phyloP scores from a whole-genome alignment of 2,888 invertebrate species.

The Xanthorhoe designata region DNA sequence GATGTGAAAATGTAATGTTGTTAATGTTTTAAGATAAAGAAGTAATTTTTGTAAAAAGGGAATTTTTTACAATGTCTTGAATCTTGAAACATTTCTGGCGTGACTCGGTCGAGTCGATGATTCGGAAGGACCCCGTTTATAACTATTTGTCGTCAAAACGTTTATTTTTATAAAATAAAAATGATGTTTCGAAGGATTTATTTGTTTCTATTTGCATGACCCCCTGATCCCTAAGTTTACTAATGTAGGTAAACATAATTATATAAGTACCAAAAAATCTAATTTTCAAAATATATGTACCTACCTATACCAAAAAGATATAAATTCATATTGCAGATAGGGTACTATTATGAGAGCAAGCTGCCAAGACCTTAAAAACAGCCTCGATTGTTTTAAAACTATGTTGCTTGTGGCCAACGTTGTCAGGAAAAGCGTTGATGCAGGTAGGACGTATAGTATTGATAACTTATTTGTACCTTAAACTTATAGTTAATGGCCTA shows the following conservation, averaged over 20 bases:
- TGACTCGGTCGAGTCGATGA: constrained; percentile 72
- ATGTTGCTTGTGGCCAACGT: too few species aligned
- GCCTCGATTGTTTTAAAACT: too few species aligned
- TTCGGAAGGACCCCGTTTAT: constrained; percentile 84
- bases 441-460: too few species aligned
- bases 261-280: too few species aligned
- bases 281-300: too few species aligned
- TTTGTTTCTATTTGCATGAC: constrained; percentile 36
- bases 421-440: too few species aligned
- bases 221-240: background rate
- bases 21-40: constrained; percentile 87
- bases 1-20: constrained; percentile 85
- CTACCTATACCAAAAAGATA: too few species aligned
- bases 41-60: constrained; percentile 90
- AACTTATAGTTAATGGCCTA: background rate
- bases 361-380: too few species aligned
- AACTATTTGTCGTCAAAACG: constrained; percentile 86
- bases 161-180: constrained; percentile 86
- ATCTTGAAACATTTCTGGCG: constrained; percentile 88
- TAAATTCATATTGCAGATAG: too few species aligned
- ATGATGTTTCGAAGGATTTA: constrained; percentile 76
- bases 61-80: constrained; percentile 89
- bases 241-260: too few species aligned
- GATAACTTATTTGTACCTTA: background rate
- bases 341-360: too few species aligned